These are phyloP conservation scores for Patagioenas fasciata DNA, from an alignment of 2,113 vertebrate species.

Conservation along the genomic window DNA sequence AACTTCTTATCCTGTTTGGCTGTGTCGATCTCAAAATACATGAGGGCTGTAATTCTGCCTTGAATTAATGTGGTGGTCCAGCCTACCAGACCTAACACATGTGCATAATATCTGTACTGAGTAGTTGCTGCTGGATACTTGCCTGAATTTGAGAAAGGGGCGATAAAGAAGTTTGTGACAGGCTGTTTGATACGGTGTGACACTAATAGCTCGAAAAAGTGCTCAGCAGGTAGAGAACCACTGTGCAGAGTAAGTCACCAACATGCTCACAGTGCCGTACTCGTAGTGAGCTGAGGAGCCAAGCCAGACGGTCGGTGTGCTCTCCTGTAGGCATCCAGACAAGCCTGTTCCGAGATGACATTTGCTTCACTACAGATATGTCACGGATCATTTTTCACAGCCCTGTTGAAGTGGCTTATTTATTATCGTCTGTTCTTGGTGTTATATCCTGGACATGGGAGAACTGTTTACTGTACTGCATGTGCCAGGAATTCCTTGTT, in stretches of 20 bases:
- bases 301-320: constrained; percentile 19
- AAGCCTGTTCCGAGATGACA: constrained; percentile 43
- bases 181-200: neutral
- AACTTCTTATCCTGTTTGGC: fast-evolving
- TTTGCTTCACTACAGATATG: constrained; percentile 38
- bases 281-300: neutral
- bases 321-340: constrained; percentile 38
- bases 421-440: constrained; percentile 52
- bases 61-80: neutral
- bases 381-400: constrained; percentile 61
- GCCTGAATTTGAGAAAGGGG: neutral
- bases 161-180: constrained; percentile 39
- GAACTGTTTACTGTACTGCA: constrained; percentile 22
- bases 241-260: constrained; percentile 13
- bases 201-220: neutral
- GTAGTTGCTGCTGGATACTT: neutral
- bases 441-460: constrained; percentile 55
- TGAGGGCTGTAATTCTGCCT: neutral
- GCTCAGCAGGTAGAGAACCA: neutral
- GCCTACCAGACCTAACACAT: neutral
- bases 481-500: constrained; percentile 51
- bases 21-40: neutral
- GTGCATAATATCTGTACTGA: fast-evolving
- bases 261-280: neutral
- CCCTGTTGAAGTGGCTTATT: constrained; percentile 53